Evolutionary conservation across 2,888 invertebrate genomes (phyloP), one percentile per base, ranked within the genome.

Genomic region (Oligia fasciuncula): DNA sequence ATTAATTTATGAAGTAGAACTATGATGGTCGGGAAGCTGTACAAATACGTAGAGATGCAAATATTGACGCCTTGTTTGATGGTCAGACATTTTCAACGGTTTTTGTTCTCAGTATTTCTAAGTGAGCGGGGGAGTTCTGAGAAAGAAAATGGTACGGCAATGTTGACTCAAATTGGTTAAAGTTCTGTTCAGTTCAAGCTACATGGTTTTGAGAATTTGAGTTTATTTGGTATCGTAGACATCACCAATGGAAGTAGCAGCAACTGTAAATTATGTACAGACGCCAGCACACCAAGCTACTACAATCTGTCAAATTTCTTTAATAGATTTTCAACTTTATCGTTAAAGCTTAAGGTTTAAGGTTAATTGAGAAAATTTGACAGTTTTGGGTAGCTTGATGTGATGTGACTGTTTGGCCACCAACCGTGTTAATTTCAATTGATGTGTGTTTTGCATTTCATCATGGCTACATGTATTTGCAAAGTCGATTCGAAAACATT

Each of bases 1-100:
- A 83, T 87, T 73, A 78, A 79, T 77, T 82, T 86, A 78, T 78
- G 54, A 75, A 70, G 69, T 83, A 49, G 46, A 77, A 57, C 63
- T 75, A 57, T 83, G 54, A 57, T 83, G 54, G 23, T 62, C n/a
- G 70, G n/a, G 43, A 72, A 73, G 68, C 54, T 76, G 40, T 43
- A 79, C 63, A 68, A 69, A 74, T 60, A 66, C 17, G 9, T 67
- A 63, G 23, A 65, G 51, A 60, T 0, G 23, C 40, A 43, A 57
- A n/a, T 57, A 23, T 29, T 17, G 63, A 62, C 35, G 35, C 46
- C 66, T 74, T 68, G 17, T 71, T 60, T 49, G 71, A 68, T 74
- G 35, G 14, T 51, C 57, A 14, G 35, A 5, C 1, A 65, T 66
- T 63, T 68, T 73, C 35, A 40, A 66, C 40, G 29, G 43, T 13